Evolutionary conservation across 2,113 vertebrate species (phyloP).

Genomic region (Lamprotornis superbus): DNA sequence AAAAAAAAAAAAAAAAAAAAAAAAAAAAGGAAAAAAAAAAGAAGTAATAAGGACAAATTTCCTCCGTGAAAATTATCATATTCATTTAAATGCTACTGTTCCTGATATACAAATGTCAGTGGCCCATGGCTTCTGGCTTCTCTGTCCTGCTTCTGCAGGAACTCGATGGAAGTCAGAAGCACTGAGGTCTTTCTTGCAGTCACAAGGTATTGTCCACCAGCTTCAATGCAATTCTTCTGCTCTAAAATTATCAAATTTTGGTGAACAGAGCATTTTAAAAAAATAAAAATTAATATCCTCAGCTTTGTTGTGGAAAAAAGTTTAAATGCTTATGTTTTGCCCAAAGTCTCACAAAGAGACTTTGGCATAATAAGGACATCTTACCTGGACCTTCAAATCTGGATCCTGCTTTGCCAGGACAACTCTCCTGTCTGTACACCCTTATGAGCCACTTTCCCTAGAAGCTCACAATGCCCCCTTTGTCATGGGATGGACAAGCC

Average conservation of each 20-base stretch:
- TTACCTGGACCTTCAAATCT: background rate
- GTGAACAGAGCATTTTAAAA: background rate
- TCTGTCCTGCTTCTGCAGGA: background rate
- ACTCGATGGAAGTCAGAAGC: background rate
- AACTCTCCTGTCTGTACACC: rapidly evolving
- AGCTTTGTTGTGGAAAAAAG: background rate
- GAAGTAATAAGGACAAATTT: background rate
- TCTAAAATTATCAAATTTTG: background rate
- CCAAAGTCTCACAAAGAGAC: background rate
- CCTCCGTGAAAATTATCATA: background rate
- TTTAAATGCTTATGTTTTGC: background rate
- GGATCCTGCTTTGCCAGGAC: background rate
- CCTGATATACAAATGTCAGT: background rate
- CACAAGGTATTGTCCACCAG: background rate
- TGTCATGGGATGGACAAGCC: background rate
- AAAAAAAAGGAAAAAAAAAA: background rate
- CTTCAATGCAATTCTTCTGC: background rate
- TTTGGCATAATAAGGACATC: background rate
- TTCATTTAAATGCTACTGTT: background rate
- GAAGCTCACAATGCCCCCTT: background rate
- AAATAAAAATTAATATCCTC: background rate
- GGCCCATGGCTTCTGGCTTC: background rate
- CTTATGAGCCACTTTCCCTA: background rate
- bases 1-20: background rate
- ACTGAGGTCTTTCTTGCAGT: background rate